Evolutionary conservation across 2,113 vertebrate species (phyloP).

Genomic region (Phoxinus phoxinus): DNA sequence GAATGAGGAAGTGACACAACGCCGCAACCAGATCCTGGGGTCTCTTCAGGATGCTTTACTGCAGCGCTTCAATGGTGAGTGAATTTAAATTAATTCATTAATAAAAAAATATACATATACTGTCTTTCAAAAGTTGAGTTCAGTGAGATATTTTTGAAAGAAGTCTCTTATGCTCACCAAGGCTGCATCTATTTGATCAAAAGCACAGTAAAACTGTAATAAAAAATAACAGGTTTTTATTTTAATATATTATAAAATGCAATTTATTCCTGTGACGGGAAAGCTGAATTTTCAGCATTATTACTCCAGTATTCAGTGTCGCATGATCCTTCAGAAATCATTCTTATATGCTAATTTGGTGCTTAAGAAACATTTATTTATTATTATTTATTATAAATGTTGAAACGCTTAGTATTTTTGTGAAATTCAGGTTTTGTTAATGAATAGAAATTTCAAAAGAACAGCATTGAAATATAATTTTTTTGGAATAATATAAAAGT

Average conservation of each 20-base stretch:
- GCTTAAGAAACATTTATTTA: neutral
- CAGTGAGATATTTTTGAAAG: neutral
- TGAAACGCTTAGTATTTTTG: neutral
- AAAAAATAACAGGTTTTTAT: neutral
- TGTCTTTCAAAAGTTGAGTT: no score
- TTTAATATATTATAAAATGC: neutral
- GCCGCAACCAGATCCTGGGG: constrained; percentile 80
- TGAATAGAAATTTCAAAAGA: neutral
- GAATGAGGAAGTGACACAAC: constrained; percentile 83
- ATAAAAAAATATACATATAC: neutral
- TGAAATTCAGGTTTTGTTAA: neutral
- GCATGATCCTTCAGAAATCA: neutral
- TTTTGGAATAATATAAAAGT: no score
- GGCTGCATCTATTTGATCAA: neutral
- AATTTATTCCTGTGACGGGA: neutral
- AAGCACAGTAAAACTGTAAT: neutral
- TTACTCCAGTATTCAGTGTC: neutral
- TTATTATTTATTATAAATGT: neutral
- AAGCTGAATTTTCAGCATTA: neutral
- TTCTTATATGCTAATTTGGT: neutral
- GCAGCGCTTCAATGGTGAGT: constrained; percentile 85
- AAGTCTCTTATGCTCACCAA: neutral
- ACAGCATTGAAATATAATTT: neutral
- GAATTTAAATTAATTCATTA: neutral
- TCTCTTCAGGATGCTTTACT: constrained; percentile 86